phyloP scores from a whole-genome alignment of 2,888 invertebrate species.

The Sericinus montela region DNA sequence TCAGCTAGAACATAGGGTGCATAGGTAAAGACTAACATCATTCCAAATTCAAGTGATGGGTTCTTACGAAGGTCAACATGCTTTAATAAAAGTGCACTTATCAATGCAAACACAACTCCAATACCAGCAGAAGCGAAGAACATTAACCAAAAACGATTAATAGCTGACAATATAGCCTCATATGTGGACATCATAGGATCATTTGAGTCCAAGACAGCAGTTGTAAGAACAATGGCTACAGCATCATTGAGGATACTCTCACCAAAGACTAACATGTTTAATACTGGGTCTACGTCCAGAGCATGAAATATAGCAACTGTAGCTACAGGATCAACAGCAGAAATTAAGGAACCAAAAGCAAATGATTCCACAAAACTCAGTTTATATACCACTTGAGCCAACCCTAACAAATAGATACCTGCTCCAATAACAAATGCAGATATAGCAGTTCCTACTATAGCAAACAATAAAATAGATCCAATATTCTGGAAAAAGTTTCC shows the following conservation, averaged over 20 bases:
- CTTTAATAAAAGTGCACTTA: slow-evolving; percentile 94
- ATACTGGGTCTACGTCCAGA: slow-evolving; percentile 96
- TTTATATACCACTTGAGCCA: slow-evolving; percentile 94
- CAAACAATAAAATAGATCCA: slow-evolving; percentile 98
- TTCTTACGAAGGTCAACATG: slow-evolving; percentile 97
- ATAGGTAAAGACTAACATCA: slow-evolving; percentile 99
- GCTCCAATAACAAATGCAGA: slow-evolving; percentile 98
- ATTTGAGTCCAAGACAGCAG: slow-evolving; percentile 87
- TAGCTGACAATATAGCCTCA: slow-evolving; percentile 92
- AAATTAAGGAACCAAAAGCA: slow-evolving; percentile 98
- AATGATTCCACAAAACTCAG: slow-evolving; percentile 98
- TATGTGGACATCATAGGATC: slow-evolving; percentile 82
- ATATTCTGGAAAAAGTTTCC: slow-evolving; percentile 98
- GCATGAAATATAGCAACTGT: slow-evolving; percentile 99
- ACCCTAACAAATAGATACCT: slow-evolving; percentile 95
- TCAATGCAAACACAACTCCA: slow-evolving; percentile 95
- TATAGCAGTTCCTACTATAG: slow-evolving; percentile 97
- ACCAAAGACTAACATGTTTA: slow-evolving; percentile 99
- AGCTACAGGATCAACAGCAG: slow-evolving; percentile 99
- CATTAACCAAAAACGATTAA: slow-evolving; percentile 96
- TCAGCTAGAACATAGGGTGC: slow-evolving; percentile 99
- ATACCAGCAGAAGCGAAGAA: slow-evolving; percentile 99
- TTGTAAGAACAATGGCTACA: slow-evolving; percentile 97
- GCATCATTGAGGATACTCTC: slow-evolving; percentile 98
- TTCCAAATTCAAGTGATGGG: slow-evolving; percentile 98